Conservation (phyloP, 2,888 invertebrate species). For the Aethes cnicana region DNA sequence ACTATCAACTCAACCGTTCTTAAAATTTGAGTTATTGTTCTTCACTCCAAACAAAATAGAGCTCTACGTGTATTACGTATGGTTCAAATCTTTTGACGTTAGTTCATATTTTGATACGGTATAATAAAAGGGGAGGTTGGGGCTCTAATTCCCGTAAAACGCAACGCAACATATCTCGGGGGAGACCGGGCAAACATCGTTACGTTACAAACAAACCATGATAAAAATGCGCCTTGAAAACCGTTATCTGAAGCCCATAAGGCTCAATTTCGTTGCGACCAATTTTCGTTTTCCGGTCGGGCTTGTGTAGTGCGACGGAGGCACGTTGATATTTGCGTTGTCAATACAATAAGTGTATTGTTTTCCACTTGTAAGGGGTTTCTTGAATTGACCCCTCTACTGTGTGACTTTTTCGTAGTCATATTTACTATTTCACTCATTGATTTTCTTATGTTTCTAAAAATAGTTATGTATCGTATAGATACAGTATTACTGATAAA, state of each 20-base stretch:
- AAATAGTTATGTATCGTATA: too few species aligned
- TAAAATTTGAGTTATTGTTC: conserved; percentile 3
- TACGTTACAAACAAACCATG: too few species aligned
- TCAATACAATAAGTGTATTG: conserved; percentile 39
- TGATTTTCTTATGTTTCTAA: too few species aligned
- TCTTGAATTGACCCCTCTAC: conserved; percentile 5
- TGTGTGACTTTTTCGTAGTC: not conserved
- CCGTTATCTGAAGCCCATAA: too few species aligned
- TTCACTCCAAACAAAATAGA: not conserved
- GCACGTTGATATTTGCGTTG: conserved; percentile 34
- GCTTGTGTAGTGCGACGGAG: conserved; percentile 30
- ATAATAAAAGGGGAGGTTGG: conserved; percentile 49
- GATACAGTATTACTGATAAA: too few species aligned
- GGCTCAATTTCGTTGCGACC: too few species aligned
- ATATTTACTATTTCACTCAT: too few species aligned
- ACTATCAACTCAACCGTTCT: not conserved
- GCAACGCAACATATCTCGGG: conserved; percentile 66
- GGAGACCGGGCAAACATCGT: conserved; percentile 72
- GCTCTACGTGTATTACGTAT: not conserved
- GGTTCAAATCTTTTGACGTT: not conserved
- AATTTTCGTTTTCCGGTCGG: too few species aligned
- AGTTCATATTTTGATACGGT: conserved; percentile 43
- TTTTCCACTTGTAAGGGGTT: conserved; percentile 15
- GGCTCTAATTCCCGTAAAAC: conserved; percentile 74
- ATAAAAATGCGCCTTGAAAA: too few species aligned